Evolutionary conservation across 1,140 invertebrate species (phyloP).

Genomic region (Xylocopa sonorina): DNA sequence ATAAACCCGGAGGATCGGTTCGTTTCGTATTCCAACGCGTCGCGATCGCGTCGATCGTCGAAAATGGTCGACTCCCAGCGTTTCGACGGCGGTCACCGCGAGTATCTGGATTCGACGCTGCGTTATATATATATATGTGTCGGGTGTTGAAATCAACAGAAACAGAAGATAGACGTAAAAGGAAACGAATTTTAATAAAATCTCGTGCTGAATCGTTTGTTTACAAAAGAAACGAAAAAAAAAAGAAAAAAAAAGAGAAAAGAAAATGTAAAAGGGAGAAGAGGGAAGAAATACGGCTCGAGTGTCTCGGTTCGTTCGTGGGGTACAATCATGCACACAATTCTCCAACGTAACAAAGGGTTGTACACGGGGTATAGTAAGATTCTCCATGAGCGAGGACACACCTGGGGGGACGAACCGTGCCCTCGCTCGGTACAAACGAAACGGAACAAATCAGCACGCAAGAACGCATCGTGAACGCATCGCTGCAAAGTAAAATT

Average conservation of each 20-base stretch:
- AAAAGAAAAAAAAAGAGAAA: constrained; percentile 7
- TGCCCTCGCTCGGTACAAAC: constrained; percentile 25
- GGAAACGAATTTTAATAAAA: constrained; percentile 70
- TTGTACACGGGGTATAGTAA: constrained; percentile 11
- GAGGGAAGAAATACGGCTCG: not conserved
- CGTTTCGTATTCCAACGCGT: too few relatives aligned
- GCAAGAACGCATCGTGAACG: constrained; percentile 20
- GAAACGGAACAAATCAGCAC: constrained; percentile 37
- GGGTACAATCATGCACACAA: constrained; percentile 76
- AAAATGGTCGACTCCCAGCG: not conserved
- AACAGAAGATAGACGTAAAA: constrained; percentile 43
- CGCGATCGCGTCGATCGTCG: not conserved
- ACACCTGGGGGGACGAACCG: not conserved
- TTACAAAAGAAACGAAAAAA: constrained; percentile 47
- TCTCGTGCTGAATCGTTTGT: constrained; percentile 68
- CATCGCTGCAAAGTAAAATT: constrained; percentile 41
- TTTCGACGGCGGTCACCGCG: not conserved
- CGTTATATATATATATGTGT: constrained; percentile 17
- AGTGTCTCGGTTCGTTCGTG: constrained; percentile 41
- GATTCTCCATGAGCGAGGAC: constrained; percentile 27
- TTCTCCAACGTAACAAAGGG: constrained; percentile 61
- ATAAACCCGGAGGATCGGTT: too few relatives aligned
- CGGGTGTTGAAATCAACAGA: constrained; percentile 48
- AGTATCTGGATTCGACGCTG: constrained; percentile 50
- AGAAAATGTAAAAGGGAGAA: constrained; percentile 13